Conservation (phyloP, 2,888 invertebrate species). For the Cryptophagus acutangulus region DNA sequence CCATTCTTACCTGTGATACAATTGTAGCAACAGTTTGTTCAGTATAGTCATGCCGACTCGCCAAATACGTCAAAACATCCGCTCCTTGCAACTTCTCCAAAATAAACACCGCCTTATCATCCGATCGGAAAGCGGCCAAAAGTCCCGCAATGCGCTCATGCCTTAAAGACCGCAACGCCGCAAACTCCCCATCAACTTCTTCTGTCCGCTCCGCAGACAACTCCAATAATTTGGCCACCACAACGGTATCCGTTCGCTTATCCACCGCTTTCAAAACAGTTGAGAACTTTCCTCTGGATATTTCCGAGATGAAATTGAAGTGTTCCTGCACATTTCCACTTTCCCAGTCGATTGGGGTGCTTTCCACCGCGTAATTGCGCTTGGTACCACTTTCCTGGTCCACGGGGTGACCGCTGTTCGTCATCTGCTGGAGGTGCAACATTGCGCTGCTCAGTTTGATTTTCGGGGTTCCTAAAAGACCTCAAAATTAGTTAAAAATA, state of each 20-base stretch:
- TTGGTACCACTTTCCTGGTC: constrained; percentile 58
- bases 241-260: constrained; percentile 66
- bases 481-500: constrained; percentile 15
- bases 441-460: constrained; percentile 77
- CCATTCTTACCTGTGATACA: constrained; percentile 62
- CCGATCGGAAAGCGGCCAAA: constrained; percentile 65
- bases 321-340: constrained; percentile 65
- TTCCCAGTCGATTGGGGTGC: constrained; percentile 69
- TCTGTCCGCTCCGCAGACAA: constrained; percentile 60
- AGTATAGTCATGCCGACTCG: constrained; percentile 82
- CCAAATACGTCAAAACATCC: constrained; percentile 83
- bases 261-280: constrained; percentile 79
- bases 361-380: constrained; percentile 71
- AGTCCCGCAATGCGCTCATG: constrained; percentile 84
- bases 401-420: constrained; percentile 73
- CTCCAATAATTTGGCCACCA: constrained; percentile 81
- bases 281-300: constrained; percentile 81
- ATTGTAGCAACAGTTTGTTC: constrained; percentile 89
- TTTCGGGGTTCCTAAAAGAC: constrained; percentile 56
- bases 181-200: constrained; percentile 74
- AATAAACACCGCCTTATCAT: constrained; percentile 64
- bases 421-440: constrained; percentile 79
- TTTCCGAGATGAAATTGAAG: constrained; percentile 81
- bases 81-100: constrained; percentile 86
- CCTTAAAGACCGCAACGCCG: constrained; percentile 71